These are phyloP conservation scores for Diaprepes abbreviatus DNA, from an alignment of 2,888 invertebrate genomes.

Conservation along the genomic window DNA sequence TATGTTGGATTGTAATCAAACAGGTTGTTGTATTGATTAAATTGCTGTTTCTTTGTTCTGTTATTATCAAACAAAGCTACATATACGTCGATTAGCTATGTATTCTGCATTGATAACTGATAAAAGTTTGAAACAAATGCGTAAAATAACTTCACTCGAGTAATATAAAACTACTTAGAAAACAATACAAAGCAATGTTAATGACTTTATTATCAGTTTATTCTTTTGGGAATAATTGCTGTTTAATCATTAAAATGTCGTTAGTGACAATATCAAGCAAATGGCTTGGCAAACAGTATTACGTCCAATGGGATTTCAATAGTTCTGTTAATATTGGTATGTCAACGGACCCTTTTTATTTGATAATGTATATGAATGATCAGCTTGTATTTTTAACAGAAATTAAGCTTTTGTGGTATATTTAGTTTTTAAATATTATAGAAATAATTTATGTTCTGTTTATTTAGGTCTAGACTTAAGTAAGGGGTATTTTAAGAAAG, in stretches of 20 bases:
- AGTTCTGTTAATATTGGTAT: constrained; percentile 5
- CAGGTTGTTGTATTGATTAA: constrained; percentile 25
- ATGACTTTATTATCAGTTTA: constrained; percentile 15
- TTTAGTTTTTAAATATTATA: background rate
- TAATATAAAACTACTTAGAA: constrained; percentile 16
- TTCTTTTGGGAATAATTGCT: constrained; percentile 17
- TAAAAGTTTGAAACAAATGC: background rate
- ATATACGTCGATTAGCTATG: background rate
- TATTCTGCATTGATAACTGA: background rate
- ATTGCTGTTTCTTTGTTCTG: constrained; percentile 26
- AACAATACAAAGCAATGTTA: constrained; percentile 6
- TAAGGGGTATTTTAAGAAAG: no score
- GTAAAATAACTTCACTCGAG: background rate
- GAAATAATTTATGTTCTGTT: no score
- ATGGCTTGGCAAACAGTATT: background rate
- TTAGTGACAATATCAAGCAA: constrained; percentile 14
- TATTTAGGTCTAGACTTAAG: no score
- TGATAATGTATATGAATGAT: background rate
- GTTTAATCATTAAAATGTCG: constrained; percentile 7
- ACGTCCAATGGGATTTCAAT: background rate
- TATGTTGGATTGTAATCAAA: constrained; percentile 12
- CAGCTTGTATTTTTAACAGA: background rate
- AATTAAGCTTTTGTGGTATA: background rate
- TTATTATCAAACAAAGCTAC: constrained; percentile 9
- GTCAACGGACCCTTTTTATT: constrained; percentile 1